Conservation (phyloP, 2,888 invertebrate species). For the Perdita meconis region DNA sequence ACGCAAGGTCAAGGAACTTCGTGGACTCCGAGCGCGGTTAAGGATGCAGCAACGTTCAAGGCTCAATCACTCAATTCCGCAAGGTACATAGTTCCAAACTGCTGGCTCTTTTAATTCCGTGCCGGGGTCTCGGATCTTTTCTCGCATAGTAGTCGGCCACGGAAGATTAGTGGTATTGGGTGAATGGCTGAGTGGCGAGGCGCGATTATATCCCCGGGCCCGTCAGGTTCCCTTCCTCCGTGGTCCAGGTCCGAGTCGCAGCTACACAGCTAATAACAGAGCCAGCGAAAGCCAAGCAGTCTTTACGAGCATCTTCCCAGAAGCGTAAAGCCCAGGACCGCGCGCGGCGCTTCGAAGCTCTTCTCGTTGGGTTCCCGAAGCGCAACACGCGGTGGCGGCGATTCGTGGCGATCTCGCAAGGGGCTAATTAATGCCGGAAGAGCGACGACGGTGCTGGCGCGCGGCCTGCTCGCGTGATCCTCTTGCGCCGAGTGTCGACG, state of each 20-base stretch:
- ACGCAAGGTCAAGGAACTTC: conserved; percentile 21
- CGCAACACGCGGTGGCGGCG: conserved; percentile 25
- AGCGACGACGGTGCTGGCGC: too few relatives aligned
- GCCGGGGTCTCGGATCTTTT: conserved; percentile 12
- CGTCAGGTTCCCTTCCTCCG: conserved; percentile 70
- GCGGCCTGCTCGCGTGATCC: conserved; percentile 47
- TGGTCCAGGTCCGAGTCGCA: conserved; percentile 75
- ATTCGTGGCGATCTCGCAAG: conserved; percentile 41
- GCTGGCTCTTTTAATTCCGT: conserved; percentile 58
- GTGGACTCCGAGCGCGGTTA: conserved; percentile 5
- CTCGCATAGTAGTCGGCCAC: conserved; percentile 60
- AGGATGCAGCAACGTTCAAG: background rate
- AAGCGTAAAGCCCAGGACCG: conserved; percentile 81
- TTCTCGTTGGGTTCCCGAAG: conserved; percentile 23
- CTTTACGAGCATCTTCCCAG: conserved; percentile 84
- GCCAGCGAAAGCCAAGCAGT: conserved; percentile 79
- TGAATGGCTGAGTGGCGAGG: conserved; percentile 74
- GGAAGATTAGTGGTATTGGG: conserved; percentile 77
- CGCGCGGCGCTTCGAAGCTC: conserved; percentile 22
- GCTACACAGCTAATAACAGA: conserved; percentile 82
- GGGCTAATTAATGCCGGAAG: conserved; percentile 79
- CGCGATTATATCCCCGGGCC: conserved; percentile 79
- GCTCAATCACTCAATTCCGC: conserved; percentile 49
- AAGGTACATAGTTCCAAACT: conserved; percentile 24
- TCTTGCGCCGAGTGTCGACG: conserved; percentile 8